These are phyloP conservation scores for Triplophysa rosa DNA, from an alignment of 2,113 vertebrate species.

Conservation along the genomic window DNA sequence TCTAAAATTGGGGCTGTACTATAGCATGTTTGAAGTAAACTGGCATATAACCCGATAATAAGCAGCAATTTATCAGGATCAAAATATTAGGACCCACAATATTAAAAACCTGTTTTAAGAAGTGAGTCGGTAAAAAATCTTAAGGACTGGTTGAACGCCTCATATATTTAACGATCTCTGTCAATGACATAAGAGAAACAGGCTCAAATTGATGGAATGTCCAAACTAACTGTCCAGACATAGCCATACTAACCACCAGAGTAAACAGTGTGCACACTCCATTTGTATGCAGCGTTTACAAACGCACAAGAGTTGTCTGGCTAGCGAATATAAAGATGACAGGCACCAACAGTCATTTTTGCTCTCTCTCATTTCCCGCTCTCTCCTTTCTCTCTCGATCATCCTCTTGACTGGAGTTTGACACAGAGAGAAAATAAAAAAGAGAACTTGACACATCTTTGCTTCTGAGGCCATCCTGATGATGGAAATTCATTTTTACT, in stretches of 20 bases:
- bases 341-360: slow-evolving; percentile 7
- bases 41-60: background rate
- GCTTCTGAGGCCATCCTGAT: slow-evolving; percentile 5
- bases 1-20: no score
- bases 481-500: slow-evolving; percentile 1
- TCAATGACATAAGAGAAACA: background rate
- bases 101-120: background rate
- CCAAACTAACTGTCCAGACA: background rate
- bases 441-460: slow-evolving; percentile 17
- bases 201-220: background rate
- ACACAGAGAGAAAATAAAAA: slow-evolving; percentile 16
- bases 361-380: background rate
- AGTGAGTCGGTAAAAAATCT: background rate
- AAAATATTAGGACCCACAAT: background rate
- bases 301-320: background rate
- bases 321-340: slow-evolving; percentile 19
- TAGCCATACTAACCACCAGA: slow-evolving; percentile 3
- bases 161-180: background rate
- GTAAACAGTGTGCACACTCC: background rate
- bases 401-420: slow-evolving; percentile 11
- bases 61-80: background rate
- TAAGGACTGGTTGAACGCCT: background rate
- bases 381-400: background rate
- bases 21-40: background rate
- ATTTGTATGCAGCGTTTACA: slow-evolving; percentile 30